Conservation (phyloP, 2,113 vertebrate genomes). For the Tachysurus fulvidraco region DNA sequence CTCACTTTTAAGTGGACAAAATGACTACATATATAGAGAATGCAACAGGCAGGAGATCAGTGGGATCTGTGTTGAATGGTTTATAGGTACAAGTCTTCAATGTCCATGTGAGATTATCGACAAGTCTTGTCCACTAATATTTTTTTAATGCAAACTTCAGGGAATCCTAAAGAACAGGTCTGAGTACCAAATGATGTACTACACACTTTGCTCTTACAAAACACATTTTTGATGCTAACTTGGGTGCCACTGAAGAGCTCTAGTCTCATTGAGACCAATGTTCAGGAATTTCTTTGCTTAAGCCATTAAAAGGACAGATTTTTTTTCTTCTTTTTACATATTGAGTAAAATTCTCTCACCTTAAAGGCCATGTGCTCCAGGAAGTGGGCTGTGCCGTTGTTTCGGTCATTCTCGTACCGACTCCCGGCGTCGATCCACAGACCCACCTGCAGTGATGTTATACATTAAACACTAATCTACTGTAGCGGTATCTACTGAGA, state of each 20-base stretch:
- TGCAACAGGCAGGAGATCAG: neutral
- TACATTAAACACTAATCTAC: neutral
- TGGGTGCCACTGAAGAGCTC: neutral
- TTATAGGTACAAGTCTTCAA: neutral
- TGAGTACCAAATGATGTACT: too few relatives aligned
- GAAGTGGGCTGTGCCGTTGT: conserved; percentile 97
- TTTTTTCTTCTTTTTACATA: neutral
- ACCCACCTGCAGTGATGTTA: conserved; percentile 80
- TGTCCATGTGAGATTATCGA: neutral
- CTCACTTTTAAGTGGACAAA: neutral
- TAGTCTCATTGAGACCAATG: neutral
- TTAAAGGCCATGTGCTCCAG: conserved; percentile 99
- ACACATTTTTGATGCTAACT: too few relatives aligned
- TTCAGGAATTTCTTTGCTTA: neutral
- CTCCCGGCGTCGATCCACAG: conserved; percentile 99
- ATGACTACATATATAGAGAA: neutral
- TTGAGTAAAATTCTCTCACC: conserved; percentile 65
- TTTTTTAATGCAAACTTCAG: too few relatives aligned
- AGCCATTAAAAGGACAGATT: neutral
- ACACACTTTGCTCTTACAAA: too few relatives aligned
- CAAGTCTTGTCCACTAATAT: too few relatives aligned
- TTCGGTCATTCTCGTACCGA: conserved; percentile 94
- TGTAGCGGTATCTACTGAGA: neutral
- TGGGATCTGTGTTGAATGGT: neutral
- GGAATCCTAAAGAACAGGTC: neutral